These are phyloP conservation scores for Sipha flava DNA, from an alignment of 1,140 invertebrate species.

Conservation along the genomic window DNA sequence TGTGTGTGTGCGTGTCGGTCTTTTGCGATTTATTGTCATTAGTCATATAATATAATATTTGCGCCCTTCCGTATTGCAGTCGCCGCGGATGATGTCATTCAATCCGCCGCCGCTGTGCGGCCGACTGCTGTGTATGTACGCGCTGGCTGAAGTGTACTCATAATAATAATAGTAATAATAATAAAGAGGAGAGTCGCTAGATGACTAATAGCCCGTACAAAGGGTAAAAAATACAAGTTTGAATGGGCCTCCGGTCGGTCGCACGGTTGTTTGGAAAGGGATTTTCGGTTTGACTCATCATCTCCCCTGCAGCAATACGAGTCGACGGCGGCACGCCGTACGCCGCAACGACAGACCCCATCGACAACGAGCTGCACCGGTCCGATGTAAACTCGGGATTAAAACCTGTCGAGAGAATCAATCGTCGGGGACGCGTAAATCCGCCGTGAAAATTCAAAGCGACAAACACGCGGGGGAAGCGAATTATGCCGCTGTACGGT, in stretches of 20 bases:
- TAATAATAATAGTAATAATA: slow-evolving; percentile 19
- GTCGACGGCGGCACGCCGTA: background rate
- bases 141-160: background rate
- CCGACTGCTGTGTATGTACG: background rate
- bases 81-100: slow-evolving; percentile 21
- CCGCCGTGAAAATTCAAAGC: background rate
- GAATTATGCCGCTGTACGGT: no score
- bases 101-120: slow-evolving; percentile 11
- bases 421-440: slow-evolving; percentile 18
- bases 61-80: background rate
- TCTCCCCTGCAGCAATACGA: background rate
- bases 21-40: slow-evolving; percentile 12
- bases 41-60: slow-evolving; percentile 8
- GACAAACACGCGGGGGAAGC: background rate
- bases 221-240: slow-evolving; percentile 16
- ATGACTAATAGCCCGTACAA: slow-evolving; percentile 31
- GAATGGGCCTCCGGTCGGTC: background rate
- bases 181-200: slow-evolving; percentile 12
- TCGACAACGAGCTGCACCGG: background rate
- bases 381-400: slow-evolving; percentile 17
- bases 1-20: background rate
- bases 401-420: slow-evolving; percentile 29
- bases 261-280: slow-evolving; percentile 25
- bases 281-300: slow-evolving; percentile 31
- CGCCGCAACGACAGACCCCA: background rate